These are phyloP conservation scores for Subanguina moxae DNA, from an alignment of 1,140 invertebrate species.

Conservation along the genomic window DNA sequence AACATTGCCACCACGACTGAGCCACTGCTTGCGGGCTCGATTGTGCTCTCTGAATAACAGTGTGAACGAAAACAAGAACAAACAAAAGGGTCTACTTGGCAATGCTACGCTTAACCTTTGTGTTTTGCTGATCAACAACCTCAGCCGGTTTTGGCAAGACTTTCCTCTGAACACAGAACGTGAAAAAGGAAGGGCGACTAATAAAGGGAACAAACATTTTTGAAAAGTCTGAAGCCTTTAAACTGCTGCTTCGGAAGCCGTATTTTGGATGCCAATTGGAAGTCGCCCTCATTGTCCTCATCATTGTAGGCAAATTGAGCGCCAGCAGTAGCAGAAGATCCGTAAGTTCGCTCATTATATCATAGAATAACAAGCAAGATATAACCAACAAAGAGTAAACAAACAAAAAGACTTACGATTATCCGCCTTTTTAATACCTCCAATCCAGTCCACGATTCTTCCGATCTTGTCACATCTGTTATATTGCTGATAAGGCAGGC, in stretches of 20 bases:
- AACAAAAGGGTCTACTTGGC: constrained; percentile 37
- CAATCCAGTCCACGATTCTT: constrained; percentile 54
- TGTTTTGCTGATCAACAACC: constrained; percentile 10
- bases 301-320: constrained; percentile 54
- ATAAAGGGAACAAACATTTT: constrained; percentile 12
- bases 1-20: constrained; percentile 34
- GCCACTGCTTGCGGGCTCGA: constrained; percentile 48
- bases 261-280: constrained; percentile 46
- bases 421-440: constrained; percentile 47
- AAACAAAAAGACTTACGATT: constrained; percentile 19
- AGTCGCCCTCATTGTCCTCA: constrained; percentile 52
- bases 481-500: constrained; percentile 53
- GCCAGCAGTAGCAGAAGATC: constrained; percentile 52
- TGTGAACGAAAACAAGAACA: constrained; percentile 11
- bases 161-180: background rate
- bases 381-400: background rate
- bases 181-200: background rate
- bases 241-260: constrained; percentile 26
- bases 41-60: constrained; percentile 42
- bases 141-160: background rate
- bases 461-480: constrained; percentile 50
- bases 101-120: constrained; percentile 47
- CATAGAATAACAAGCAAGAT: background rate
- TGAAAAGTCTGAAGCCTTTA: constrained; percentile 31
- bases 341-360: constrained; percentile 56